Evolutionary conservation across 1,140 invertebrate species (phyloP), one percentile per base, ranked within the genome.

Genomic region (Vollenhovia emeryi): DNA sequence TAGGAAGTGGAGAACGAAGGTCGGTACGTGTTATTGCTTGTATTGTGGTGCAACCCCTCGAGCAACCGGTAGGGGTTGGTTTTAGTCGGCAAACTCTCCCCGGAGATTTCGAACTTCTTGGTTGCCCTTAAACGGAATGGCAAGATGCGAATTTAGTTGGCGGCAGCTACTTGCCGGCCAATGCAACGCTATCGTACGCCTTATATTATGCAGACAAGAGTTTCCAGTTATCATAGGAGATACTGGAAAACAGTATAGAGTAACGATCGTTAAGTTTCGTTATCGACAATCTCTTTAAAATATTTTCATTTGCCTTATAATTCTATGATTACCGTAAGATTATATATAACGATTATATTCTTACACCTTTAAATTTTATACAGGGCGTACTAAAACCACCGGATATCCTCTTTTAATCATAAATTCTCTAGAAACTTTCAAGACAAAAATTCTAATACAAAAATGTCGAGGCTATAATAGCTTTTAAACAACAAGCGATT

Each of bases 1-100:
- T 11, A 24, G 18, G 27, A 27, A 66, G 36, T 43, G 60, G 78
- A 45, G 59, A 40, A 66, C 27, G 80, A 24, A 84, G 73, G 87
- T 90, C 74, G 88, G 92, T 90, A 92, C 91, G 89, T 93, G 91
- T 93, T 94, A 94, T 94, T 94, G 93, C 93, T 93, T 93, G 92
- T 94, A 94, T 94, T 94, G 93, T 94, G 93, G 91, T 86, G 55
- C 76, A 74, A 74, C 90, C 93, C 92, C 91, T 93, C 89, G 82
- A 88, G 89, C 84, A 85, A 86, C 73, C 78, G 64, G 75, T 69
- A 90, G 91, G 92, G 92, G 91, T 91, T 90, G 91, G 64, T 93
- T 93, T 93, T 93, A 92, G 84, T 89, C 87, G 89, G 74, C 87
- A 84, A 90, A 89, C 85, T 90, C 88, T 90, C 89, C 89, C 89